Conservation (phyloP, 2,797 vertebrate species). For the Momotus momota region DNA sequence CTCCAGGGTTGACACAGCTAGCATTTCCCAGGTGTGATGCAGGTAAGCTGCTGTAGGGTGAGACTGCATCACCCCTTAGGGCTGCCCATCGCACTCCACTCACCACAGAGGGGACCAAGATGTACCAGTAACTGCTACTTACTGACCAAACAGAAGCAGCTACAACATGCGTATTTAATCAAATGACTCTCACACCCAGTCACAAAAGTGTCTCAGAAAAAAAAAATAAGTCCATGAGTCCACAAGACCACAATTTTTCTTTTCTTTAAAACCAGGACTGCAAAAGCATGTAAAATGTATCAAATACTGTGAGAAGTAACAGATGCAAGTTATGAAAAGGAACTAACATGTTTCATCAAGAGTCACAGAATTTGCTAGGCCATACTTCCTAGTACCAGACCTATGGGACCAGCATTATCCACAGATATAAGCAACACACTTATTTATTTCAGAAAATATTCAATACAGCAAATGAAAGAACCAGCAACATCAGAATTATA, state of each 20-base stretch:
- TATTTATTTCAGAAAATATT: conserved; percentile 41
- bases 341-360: neutral
- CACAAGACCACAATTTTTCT: neutral
- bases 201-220: neutral
- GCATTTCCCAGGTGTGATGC: neutral
- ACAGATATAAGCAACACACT: conserved; percentile 23
- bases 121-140: neutral
- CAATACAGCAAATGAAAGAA: conserved; percentile 6
- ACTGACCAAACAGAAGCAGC: neutral
- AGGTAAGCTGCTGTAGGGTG: neutral
- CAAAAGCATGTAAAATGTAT: neutral
- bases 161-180: neutral
- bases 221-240: neutral
- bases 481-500: neutral
- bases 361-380: conserved; percentile 41
- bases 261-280: neutral
- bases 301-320: neutral
- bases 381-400: conserved; percentile 9
- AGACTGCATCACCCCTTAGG: neutral
- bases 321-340: conserved; percentile 16
- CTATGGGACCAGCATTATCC: neutral
- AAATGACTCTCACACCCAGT: neutral
- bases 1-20: accelerated
- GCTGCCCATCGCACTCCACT: neutral
- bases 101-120: neutral